These are phyloP conservation scores for Psilopogon haemacephalus DNA, from an alignment of 2,113 vertebrate species.

Conservation along the genomic window DNA sequence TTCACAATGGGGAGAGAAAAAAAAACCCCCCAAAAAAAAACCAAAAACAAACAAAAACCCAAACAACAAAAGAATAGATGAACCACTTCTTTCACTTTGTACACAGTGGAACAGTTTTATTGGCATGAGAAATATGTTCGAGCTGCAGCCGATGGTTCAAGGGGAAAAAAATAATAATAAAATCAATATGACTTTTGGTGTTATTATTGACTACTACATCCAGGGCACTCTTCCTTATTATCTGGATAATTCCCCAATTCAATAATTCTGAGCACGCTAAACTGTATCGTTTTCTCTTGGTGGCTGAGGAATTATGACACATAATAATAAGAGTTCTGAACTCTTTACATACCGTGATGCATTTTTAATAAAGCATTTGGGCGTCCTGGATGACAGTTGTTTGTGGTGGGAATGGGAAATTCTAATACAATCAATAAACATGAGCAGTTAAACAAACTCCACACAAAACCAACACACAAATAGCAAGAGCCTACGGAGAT, in stretches of 20 bases:
- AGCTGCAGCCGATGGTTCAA: conserved; percentile 16
- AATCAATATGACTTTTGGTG: conserved; percentile 65
- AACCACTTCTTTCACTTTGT: conserved; percentile 5
- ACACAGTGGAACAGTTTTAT: neutral
- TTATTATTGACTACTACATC: conserved; percentile 59
- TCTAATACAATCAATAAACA: neutral
- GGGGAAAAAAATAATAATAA: no score
- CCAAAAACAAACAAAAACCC: no score
- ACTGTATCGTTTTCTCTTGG: neutral
- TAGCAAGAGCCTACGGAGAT: neutral
- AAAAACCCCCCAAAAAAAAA: no score
- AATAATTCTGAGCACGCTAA: conserved; percentile 25
- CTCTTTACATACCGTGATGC: neutral
- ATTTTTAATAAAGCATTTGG: conserved; percentile 11
- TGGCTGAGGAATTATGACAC: neutral
- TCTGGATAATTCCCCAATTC: conserved; percentile 41
- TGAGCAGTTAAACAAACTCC: neutral
- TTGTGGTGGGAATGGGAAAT: neutral
- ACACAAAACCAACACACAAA: neutral
- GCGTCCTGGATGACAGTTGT: neutral
- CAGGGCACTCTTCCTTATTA: conserved; percentile 32
- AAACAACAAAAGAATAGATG: neutral
- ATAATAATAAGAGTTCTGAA: conserved; percentile 17
- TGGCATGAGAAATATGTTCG: conserved; percentile 1
- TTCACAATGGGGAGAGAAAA: neutral